These are phyloP conservation scores for Aspidiotus rigidus DNA, from an alignment of 2,888 invertebrate species.

Conservation along the genomic window DNA sequence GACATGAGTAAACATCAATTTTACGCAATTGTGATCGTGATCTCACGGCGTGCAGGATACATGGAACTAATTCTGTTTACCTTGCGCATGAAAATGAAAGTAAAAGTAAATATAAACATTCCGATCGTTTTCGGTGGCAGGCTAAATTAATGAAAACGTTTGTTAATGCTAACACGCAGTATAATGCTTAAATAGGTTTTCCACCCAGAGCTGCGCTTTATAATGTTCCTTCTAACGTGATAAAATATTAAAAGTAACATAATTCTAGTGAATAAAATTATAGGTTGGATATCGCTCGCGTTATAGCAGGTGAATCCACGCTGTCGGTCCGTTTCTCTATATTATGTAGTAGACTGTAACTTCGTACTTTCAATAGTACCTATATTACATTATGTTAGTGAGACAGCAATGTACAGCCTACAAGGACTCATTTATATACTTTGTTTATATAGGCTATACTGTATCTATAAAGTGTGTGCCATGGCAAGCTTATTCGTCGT, in stretches of 20 bases:
- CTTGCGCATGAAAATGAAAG: slow-evolving; percentile 24
- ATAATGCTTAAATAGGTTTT: slow-evolving; percentile 29
- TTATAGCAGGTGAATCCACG: slow-evolving; percentile 25
- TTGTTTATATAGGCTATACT: no score
- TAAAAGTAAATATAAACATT: slow-evolving; percentile 23
- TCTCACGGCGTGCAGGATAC: not conserved
- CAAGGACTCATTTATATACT: no score
- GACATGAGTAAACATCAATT: slow-evolving; percentile 9
- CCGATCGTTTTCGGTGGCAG: slow-evolving; percentile 23
- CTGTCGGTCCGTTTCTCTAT: slow-evolving; percentile 15
- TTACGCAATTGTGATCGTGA: slow-evolving; percentile 25
- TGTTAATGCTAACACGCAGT: slow-evolving; percentile 29
- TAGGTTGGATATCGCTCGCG: slow-evolving; percentile 18
- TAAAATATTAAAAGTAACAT: slow-evolving; percentile 31
- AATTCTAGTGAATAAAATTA: slow-evolving; percentile 28
- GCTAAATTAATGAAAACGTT: slow-evolving; percentile 24
- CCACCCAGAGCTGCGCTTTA: slow-evolving; percentile 21
- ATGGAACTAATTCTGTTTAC: slow-evolving; percentile 24
- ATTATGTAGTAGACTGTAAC: slow-evolving; percentile 4
- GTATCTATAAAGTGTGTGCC: no score
- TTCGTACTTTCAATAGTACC: not conserved
- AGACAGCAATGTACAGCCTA: no score
- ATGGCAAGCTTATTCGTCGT: no score
- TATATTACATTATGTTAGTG: no score
- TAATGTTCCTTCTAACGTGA: slow-evolving; percentile 25